Percentiles rank a stretch among this genome's conserved stretches.
Evolutionary conservation across 2,113 vertebrate species (phyloP).

Genomic region (Phyllostomus hastatus): DNA sequence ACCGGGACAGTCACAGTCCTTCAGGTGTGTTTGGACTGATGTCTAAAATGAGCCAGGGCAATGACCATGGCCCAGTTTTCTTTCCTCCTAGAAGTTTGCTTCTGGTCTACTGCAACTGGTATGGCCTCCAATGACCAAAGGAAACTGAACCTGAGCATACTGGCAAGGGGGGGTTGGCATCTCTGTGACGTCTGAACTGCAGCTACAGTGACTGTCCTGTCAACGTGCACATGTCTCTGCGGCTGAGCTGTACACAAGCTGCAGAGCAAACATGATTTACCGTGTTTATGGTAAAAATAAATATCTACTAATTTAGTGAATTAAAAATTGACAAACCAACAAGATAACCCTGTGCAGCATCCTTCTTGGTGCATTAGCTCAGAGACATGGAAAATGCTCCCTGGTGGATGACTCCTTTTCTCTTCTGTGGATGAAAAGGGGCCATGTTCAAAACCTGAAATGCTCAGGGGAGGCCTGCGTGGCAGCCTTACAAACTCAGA

Average conservation of each 20-base stretch:
- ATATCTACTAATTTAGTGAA: not conserved
- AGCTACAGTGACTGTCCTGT: not conserved
- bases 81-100: not conserved
- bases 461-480: too few relatives aligned
- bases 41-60: not conserved
- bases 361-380: not conserved
- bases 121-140: not conserved
- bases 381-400: not conserved
- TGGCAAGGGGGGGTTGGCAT: not conserved
- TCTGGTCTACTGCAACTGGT: not conserved
- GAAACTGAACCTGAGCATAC: not conserved
- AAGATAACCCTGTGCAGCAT: not conserved
- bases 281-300: conserved; percentile 15
- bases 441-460: too few relatives aligned
- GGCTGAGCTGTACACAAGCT: not conserved
- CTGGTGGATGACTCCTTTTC: not conserved
- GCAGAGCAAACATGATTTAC: not conserved
- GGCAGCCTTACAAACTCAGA: too few relatives aligned
- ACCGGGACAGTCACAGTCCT: not conserved
- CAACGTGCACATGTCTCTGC: not conserved
- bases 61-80: not conserved
- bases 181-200: not conserved
- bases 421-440: not conserved
- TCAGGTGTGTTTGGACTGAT: not conserved
- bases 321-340: not conserved